phyloP scores from a whole-genome alignment of 2,113 vertebrate genomes.

The Xiphophorus couchianus region DNA sequence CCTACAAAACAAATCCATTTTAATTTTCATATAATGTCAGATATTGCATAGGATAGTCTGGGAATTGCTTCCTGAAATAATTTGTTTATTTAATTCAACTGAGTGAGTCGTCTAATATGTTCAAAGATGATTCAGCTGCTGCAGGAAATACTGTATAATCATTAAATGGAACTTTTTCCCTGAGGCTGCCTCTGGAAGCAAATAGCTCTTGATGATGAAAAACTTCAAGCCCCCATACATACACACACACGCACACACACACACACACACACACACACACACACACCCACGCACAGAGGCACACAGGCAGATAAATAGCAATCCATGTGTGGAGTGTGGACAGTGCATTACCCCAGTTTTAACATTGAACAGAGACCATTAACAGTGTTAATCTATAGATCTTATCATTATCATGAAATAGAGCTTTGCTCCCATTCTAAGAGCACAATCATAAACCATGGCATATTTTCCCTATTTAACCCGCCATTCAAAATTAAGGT shows the following conservation, averaged over 20 bases:
- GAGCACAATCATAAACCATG: slow-evolving; percentile 33
- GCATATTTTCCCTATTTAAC: slow-evolving; percentile 43
- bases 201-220: slow-evolving; percentile 6
- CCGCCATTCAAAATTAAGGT: slow-evolving; percentile 21
- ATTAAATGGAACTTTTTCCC: slow-evolving; percentile 7
- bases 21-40: background rate
- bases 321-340: slow-evolving; percentile 23
- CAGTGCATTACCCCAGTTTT: slow-evolving; percentile 68
- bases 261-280: background rate
- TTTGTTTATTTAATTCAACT: background rate
- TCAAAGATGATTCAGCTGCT: background rate
- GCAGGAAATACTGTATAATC: slow-evolving; percentile 23
- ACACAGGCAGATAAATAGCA: slow-evolving; percentile 41
- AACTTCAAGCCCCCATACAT: slow-evolving; percentile 6
- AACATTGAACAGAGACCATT: slow-evolving; percentile 62
- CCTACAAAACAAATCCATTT: background rate
- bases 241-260: background rate
- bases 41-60: background rate
- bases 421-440: slow-evolving; percentile 38
- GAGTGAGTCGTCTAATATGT: background rate
- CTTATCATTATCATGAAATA: slow-evolving; percentile 55
- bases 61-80: background rate
- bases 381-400: slow-evolving; percentile 62
- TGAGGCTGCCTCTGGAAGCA: slow-evolving; percentile 1
- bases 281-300: background rate